Conservation (phyloP, 2,797 vertebrate genomes). For the Xiphorhynchus erythropygius region DNA sequence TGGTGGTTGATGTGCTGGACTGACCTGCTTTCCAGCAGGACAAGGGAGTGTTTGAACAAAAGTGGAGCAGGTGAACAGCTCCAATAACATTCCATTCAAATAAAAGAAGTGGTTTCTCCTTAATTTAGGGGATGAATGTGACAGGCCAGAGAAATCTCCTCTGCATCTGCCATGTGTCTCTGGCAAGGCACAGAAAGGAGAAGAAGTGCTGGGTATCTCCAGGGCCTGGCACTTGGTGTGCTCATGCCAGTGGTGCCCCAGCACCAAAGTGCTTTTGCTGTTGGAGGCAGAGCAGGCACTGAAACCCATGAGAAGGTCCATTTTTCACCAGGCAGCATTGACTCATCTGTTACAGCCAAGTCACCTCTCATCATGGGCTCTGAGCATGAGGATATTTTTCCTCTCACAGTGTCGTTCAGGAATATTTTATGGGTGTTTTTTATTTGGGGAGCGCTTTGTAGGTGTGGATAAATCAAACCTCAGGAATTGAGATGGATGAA, state of each 20-base stretch:
- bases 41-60: neutral
- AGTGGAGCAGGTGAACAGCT: neutral
- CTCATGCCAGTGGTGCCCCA: neutral
- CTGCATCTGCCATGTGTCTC: neutral
- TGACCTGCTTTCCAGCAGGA: neutral
- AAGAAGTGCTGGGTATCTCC: neutral
- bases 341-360: constrained; percentile 16
- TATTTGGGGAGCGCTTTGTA: neutral
- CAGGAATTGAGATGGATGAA: neutral
- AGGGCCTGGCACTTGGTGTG: neutral
- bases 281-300: neutral
- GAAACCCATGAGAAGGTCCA: constrained; percentile 12
- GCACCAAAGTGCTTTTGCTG: constrained; percentile 7
- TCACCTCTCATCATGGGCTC: neutral
- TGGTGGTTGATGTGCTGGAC: neutral
- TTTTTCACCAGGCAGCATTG: constrained; percentile 4
- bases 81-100: neutral
- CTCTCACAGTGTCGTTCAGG: neutral
- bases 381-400: neutral
- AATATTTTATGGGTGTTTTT: neutral
- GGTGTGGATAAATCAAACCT: neutral
- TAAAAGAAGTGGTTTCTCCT: neutral
- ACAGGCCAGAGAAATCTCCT: neutral
- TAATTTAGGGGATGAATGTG: neutral
- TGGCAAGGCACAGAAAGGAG: neutral